Percentiles rank a stretch among this genome's conserved stretches.
Conservation (phyloP, 2,113 vertebrate genomes). For the Leptobrachium leishanense region DNA sequence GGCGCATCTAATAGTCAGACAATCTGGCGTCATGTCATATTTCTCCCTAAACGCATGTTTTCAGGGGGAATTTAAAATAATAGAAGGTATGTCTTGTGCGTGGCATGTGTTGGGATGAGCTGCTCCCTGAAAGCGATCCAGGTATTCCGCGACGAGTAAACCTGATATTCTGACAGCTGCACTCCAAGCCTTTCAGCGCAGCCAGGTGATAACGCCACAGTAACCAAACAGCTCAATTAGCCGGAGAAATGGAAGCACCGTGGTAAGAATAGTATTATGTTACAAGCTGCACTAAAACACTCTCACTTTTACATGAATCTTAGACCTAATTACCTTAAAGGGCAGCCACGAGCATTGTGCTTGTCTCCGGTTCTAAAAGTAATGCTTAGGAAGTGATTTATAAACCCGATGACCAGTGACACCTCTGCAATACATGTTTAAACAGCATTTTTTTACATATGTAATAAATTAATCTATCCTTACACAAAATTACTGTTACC, state of each 20-base stretch:
- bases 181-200: conserved; percentile 2
- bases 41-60: background rate
- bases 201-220: conserved; percentile 8
- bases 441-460: too few relatives aligned
- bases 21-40: background rate
- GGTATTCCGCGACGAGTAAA: background rate
- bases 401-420: too few relatives aligned
- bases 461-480: too few relatives aligned
- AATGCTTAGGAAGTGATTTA: too few relatives aligned
- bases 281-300: background rate
- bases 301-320: background rate
- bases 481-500: too few relatives aligned
- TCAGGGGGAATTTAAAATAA: background rate
- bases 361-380: too few relatives aligned
- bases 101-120: background rate
- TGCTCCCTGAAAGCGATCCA: background rate
- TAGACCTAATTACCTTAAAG: too few relatives aligned
- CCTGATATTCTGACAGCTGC: conserved; percentile 36
- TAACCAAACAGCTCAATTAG: conserved; percentile 2
- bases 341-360: too few relatives aligned
- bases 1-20: too few relatives aligned
- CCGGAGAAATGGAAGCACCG: background rate
- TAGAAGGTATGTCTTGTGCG: background rate
- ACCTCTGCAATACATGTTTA: too few relatives aligned
- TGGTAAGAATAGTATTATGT: background rate